phyloP scores from a whole-genome alignment of 2,888 invertebrate genomes.

The Lacanobia wlatinum region DNA sequence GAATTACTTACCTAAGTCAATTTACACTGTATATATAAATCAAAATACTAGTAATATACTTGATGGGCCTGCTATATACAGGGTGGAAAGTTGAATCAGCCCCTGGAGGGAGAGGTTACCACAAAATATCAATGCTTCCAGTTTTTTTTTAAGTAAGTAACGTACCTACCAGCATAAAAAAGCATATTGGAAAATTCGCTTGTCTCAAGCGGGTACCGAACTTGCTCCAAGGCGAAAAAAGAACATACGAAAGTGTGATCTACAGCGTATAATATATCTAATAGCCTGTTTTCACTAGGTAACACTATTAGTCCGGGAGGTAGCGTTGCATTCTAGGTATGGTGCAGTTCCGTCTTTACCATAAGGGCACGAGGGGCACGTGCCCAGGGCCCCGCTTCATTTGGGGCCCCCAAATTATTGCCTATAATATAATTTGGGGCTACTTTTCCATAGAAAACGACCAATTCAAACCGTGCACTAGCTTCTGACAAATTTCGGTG shows the following conservation, averaged over 20 bases:
- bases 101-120: neutral
- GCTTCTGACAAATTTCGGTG: too few relatives aligned
- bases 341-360: too few relatives aligned
- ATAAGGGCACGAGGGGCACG: too few relatives aligned
- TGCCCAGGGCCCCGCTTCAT: too few relatives aligned
- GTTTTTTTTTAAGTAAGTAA: neutral
- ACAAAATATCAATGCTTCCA: neutral
- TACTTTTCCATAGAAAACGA: too few relatives aligned
- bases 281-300: too few relatives aligned
- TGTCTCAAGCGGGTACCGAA: neutral
- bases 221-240: neutral
- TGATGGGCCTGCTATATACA: slow-evolving; percentile 10
- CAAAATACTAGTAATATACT: slow-evolving; percentile 53
- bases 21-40: slow-evolving; percentile 68
- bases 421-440: too few relatives aligned
- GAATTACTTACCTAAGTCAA: slow-evolving; percentile 72
- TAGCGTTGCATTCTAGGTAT: too few relatives aligned
- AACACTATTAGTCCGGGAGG: too few relatives aligned
- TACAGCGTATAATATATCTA: neutral
- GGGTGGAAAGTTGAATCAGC: neutral
- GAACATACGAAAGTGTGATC: neutral
- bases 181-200: neutral
- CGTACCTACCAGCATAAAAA: too few relatives aligned
- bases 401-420: too few relatives aligned
- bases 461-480: too few relatives aligned